Evolutionary conservation across 1,140 invertebrate species (phyloP).

Genomic region (Phymastichus coffea): DNA sequence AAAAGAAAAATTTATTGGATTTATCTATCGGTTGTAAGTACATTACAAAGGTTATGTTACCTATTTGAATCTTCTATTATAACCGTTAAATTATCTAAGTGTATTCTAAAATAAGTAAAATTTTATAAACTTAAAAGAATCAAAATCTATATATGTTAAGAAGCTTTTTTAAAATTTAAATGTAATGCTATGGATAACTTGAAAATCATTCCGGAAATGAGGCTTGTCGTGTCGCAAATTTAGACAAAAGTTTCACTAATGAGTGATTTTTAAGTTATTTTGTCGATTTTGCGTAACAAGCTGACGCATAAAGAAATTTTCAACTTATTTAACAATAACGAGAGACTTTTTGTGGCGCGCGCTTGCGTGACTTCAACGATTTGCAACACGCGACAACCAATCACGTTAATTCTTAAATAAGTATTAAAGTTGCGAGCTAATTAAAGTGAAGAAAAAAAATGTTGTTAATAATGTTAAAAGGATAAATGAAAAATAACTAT

Average conservation of each 20-base stretch:
- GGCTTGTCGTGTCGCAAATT: neutral
- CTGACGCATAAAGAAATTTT: conserved; percentile 1
- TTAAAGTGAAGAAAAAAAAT: conserved; percentile 39
- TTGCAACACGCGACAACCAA: conserved; percentile 54
- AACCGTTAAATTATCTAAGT: conserved; percentile 21
- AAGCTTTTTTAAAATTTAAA: conserved; percentile 25
- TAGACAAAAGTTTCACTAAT: neutral
- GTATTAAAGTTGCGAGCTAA: conserved; percentile 42
- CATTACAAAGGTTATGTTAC: conserved; percentile 19
- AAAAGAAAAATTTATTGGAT: conserved; percentile 4
- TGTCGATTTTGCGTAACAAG: neutral
- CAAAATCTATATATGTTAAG: conserved; percentile 25
- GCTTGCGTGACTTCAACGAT: conserved; percentile 31
- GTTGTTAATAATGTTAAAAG: conserved; percentile 51
- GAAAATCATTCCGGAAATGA: neutral
- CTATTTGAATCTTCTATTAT: conserved; percentile 23
- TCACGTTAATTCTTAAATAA: conserved; percentile 55
- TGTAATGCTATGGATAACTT: neutral
- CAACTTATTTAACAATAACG: conserved; percentile 10
- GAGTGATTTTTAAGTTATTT: neutral
- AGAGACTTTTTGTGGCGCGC: conserved; percentile 18
- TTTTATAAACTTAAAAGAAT: conserved; percentile 22
- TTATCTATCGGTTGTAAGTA: conserved; percentile 15
- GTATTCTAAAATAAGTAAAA: conserved; percentile 16
- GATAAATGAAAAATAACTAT: conserved; percentile 38